Evolutionary conservation across 2,797 vertebrate genomes (phyloP), one percentile per base, ranked within the genome.

Genomic region (Urosaurus nigricauda): DNA sequence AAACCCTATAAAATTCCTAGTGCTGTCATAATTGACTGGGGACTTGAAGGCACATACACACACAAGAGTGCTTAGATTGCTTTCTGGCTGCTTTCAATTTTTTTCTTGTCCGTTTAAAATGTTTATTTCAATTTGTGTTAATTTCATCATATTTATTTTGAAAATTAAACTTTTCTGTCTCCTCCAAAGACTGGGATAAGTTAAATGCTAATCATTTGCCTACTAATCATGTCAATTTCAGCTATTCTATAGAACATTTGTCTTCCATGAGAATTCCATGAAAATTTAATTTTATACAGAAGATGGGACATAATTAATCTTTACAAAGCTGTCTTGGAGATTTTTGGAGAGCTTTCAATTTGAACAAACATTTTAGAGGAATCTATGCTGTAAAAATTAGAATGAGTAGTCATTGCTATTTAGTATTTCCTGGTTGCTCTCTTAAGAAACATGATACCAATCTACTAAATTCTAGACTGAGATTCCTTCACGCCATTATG

Each of bases 121-220:
- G 13, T 19, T 60, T 82, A 88, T 93, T 94, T 94, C 83, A 90
- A 37, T 9, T 37, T 68, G 11, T 32, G 1, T 88, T 90, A 93
- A 90, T 91, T 81, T 87, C 85, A 84, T 53, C 32, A 71, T 14
- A 71, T 71, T 32, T n/a, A n/a, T 71, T 87, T 74, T 87, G 89
- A 91, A 94, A 94, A 93, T 91, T 94, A 94, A 93, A 93, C 43
- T 90, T 94, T 91, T 91, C 92, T 92, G 70, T 93, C 90, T 92
- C 87, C 85, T 91, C 91, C 94, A 93, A 93, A 93, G 85, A 91
- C 93, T 90, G 90, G 92, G 91, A 94, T 92, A 94, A 93, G 90
- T 93, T 90, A 94, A 86, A 91, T 92, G 63, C 91, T 94, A 95
- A 93, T 95, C 91, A 93, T 92, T 92, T 92, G 93, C 89, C 93